Evolutionary conservation across 2,113 vertebrate species (phyloP).

Genomic region (Lathamus discolor): DNA sequence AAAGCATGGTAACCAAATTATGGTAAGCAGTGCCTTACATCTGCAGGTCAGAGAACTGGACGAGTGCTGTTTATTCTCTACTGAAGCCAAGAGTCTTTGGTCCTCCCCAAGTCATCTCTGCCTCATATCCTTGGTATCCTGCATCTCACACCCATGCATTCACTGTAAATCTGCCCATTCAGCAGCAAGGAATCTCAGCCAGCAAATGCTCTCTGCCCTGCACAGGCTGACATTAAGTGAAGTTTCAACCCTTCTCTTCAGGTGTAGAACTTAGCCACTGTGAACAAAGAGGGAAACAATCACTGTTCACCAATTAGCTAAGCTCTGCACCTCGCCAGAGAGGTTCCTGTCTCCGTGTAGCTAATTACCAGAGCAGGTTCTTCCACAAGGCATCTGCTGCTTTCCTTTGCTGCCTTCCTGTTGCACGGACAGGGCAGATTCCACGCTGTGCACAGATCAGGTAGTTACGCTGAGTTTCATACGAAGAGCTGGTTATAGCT

Average conservation of each 20-base stretch:
- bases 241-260: slow-evolving; percentile 89
- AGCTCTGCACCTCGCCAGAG: slow-evolving; percentile 97
- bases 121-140: background rate
- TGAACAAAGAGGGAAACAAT: slow-evolving; percentile 99
- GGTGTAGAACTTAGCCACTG: slow-evolving; percentile 99
- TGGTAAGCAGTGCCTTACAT: background rate
- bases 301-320: slow-evolving; percentile 99
- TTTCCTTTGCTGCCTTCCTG: background rate
- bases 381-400: slow-evolving; percentile 26
- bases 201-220: background rate
- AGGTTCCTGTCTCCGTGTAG: slow-evolving; percentile 73
- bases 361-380: slow-evolving; percentile 42
- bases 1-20: background rate
- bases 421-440: slow-evolving; percentile 8
- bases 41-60: background rate
- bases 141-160: background rate
- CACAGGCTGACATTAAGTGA: slow-evolving; percentile 35
- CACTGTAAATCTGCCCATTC: background rate
- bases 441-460: background rate
- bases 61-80: background rate
- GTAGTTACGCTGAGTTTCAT: slow-evolving; percentile 68
- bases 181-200: background rate
- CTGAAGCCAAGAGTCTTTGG: background rate
- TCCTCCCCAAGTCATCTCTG: background rate
- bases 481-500: slow-evolving; percentile 86